These are phyloP conservation scores for Hemicrepidius hirtus DNA, from an alignment of 2,888 invertebrate species.

Conservation along the genomic window DNA sequence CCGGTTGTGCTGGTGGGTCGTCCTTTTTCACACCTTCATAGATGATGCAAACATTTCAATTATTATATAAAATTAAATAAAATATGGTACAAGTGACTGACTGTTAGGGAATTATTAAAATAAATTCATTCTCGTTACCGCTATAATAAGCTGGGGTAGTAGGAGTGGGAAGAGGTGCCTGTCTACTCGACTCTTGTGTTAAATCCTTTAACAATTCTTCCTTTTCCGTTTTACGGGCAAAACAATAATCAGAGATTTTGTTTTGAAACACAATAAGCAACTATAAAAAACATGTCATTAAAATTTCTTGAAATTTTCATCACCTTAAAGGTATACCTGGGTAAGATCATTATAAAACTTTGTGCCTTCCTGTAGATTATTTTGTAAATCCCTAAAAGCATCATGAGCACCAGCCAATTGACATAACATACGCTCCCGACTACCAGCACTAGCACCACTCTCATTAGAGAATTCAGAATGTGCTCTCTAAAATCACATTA, in stretches of 20 bases:
- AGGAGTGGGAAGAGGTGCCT: constrained; percentile 74
- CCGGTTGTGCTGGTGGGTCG: constrained; percentile 70
- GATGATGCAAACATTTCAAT: constrained; percentile 2
- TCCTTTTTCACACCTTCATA: constrained; percentile 58
- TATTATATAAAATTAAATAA: constrained; percentile 14
- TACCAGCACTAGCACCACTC: constrained; percentile 78
- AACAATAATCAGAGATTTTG: constrained; percentile 98
- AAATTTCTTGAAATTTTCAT: neutral
- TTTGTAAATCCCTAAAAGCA: constrained; percentile 91
- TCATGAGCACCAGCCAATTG: constrained; percentile 94
- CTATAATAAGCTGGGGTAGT: constrained; percentile 77
- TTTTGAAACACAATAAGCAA: constrained; percentile 96
- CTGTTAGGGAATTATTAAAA: too few relatives aligned
- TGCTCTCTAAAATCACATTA: constrained; percentile 68
- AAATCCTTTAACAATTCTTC: constrained; percentile 97
- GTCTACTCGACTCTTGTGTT: constrained; percentile 86
- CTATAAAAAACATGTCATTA: constrained; percentile 69
- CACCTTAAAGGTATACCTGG: constrained; percentile 73
- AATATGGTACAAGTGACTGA: neutral
- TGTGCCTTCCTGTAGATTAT: constrained; percentile 95
- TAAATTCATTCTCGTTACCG: too few relatives aligned
- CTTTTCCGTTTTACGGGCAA: constrained; percentile 99
- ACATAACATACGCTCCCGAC: constrained; percentile 87
- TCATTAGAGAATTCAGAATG: constrained; percentile 79
- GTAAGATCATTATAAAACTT: constrained; percentile 97